phyloP scores from a whole-genome alignment of 2,797 vertebrate genomes.

The Smutsia gigantea region DNA sequence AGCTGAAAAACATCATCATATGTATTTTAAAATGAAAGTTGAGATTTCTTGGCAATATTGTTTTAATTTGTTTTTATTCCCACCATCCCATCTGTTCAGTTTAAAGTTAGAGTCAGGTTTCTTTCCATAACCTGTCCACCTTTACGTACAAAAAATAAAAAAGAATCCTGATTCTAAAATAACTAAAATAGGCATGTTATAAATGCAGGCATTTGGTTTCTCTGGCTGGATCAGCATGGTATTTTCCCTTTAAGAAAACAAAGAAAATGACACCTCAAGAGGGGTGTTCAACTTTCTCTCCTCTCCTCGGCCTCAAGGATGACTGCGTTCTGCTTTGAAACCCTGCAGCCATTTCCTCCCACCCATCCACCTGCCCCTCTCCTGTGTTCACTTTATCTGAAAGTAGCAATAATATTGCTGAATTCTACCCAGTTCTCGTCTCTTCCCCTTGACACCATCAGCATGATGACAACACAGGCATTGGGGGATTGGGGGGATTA shows the following conservation, averaged over 20 bases:
- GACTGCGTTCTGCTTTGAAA: not conserved
- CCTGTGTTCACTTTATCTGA: not conserved
- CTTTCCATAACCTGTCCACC: slow-evolving; percentile 62
- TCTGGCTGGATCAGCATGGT: not conserved
- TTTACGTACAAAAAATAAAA: slow-evolving; percentile 36
- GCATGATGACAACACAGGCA: not conserved
- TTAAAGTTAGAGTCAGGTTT: slow-evolving; percentile 54
- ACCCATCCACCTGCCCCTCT: not conserved
- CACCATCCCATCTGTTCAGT: slow-evolving; percentile 54
- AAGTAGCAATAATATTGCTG: not conserved
- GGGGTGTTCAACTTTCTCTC: not conserved
- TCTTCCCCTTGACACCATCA: not conserved
- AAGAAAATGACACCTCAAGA: not conserved
- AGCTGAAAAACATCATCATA: slow-evolving; percentile 73
- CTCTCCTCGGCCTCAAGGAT: not conserved
- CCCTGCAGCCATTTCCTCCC: not conserved
- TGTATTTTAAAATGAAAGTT: slow-evolving; percentile 65
- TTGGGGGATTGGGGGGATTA: no score
- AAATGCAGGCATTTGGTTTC: slow-evolving; percentile 14
- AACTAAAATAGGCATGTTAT: slow-evolving; percentile 48
- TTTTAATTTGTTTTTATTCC: slow-evolving; percentile 75
- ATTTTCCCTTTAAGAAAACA: not conserved
- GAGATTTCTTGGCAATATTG: slow-evolving; percentile 55
- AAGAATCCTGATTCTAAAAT: slow-evolving; percentile 58
- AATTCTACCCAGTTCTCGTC: not conserved